These are phyloP conservation scores for Bufotes viridis DNA, from an alignment of 2,797 vertebrate species.

Conservation along the genomic window DNA sequence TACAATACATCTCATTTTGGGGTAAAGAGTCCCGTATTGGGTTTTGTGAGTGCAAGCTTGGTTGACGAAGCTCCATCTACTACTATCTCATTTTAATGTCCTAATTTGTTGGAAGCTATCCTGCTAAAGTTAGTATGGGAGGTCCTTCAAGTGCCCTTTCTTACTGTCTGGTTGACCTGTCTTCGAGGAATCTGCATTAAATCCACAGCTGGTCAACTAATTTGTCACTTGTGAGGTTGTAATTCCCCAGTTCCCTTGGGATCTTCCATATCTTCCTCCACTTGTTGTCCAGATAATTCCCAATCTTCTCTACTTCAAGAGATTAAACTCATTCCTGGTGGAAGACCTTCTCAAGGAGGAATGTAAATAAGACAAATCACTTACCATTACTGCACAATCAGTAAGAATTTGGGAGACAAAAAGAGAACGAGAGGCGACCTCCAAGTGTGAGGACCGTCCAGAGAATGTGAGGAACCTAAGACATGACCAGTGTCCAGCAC, in stretches of 20 bases:
- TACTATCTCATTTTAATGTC: too few relatives aligned
- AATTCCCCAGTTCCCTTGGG: not conserved
- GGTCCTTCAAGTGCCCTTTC: not conserved
- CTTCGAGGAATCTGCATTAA: not conserved
- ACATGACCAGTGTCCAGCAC: not conserved
- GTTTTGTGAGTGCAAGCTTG: too few relatives aligned
- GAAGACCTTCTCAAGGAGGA: constrained; percentile 33
- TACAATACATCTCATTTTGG: too few relatives aligned
- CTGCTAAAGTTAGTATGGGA: not conserved
- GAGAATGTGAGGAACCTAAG: not conserved
- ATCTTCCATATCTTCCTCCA: constrained; percentile 10
- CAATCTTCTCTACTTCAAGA: constrained; percentile 39
- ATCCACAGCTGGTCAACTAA: not conserved
- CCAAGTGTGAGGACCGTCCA: not conserved
- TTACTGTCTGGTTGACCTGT: not conserved
- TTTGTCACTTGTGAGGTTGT: constrained; percentile 16
- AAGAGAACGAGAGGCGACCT: constrained; percentile 50
- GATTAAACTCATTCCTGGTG: not conserved
- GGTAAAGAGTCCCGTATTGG: too few relatives aligned
- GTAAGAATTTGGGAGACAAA: not conserved
- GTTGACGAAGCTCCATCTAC: not conserved
- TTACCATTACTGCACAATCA: constrained; percentile 20
- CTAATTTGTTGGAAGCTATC: not conserved
- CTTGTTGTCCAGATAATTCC: constrained; percentile 38
- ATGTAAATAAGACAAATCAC: constrained; percentile 21